Evolutionary conservation across 1,140 invertebrate genomes (phyloP).

Genomic region (Nasonia giraulti): DNA sequence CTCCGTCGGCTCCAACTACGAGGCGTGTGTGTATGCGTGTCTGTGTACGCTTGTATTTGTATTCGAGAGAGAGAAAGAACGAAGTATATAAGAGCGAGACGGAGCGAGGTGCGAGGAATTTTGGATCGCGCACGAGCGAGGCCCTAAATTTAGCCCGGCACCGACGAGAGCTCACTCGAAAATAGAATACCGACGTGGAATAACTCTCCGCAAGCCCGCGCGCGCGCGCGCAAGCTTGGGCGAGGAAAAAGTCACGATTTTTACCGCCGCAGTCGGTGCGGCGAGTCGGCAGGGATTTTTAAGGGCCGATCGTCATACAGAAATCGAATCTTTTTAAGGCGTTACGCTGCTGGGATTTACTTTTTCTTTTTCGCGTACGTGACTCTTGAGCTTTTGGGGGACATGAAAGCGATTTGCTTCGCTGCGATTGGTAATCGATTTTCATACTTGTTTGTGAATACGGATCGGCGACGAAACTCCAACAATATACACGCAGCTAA

Average conservation of each 20-base stretch:
- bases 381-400: too few species aligned
- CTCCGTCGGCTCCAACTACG: background rate
- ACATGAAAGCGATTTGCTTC: background rate
- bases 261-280: background rate
- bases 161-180: slow-evolving; percentile 65
- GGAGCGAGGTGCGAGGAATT: slow-evolving; percentile 61
- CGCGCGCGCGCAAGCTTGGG: background rate
- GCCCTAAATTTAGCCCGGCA: slow-evolving; percentile 64
- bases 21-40: background rate
- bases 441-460: too few species aligned
- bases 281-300: slow-evolving; percentile 1
- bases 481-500: too few species aligned
- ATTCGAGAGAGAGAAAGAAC: background rate
- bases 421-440: too few species aligned
- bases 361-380: background rate
- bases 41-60: background rate
- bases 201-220: slow-evolving; percentile 46
- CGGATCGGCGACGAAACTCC: too few species aligned
- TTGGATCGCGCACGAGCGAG: slow-evolving; percentile 63
- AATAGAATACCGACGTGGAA: slow-evolving; percentile 67
- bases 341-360: too few species aligned
- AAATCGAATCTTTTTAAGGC: slow-evolving; percentile 9
- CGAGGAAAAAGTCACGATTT: slow-evolving; percentile 37
- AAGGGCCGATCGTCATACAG: background rate
- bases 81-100: background rate